Base-by-base conservation (phyloP, 1,140 invertebrate species). In the Drosophila kepulauana region DNA sequence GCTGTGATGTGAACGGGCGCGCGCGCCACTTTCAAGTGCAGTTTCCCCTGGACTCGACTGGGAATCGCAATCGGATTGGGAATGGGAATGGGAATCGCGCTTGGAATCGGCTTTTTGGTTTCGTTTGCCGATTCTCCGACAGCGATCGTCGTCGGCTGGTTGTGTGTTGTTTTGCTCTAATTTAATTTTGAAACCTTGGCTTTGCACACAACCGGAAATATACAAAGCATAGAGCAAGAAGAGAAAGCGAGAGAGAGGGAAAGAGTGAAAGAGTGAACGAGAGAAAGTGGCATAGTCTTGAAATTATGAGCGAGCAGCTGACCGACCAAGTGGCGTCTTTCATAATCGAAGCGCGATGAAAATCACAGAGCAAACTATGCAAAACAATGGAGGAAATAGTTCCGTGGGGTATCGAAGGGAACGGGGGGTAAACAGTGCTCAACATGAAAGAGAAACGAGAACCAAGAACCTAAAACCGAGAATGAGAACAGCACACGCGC, bases 181-280 rank as follows among this genome's bases (percentile, higher is more conserved):
- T 90, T 89, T 57, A 82, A 90, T 90, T 82, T 75, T 79, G n/a
- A 28, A 56, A 59, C 79, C 81, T 86, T 79, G 84, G 59, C 72
- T 76, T 67, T 51, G n/a, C 30, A 28, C 64, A 52, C 56, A 66
- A 56, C 72, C 56, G 79, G 65, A 82, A 87, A 73, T 79, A 54
- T 46, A 54, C 45, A 56, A 15, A 28, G 8, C n/a, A 7, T 10
- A 16, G 33, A 41, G 28, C 7, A 6, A 13, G 4, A 28, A 3
- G 35, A 62, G 30, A 46, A 25, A 41, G 20, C 59, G 52, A 46
- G 10, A n/a, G 8, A 38, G 2, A 45, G 25, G 57, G 41, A 51
- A 15, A 33, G 25, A 62, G 33, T 35, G 35, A 33, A 38, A 45
- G 5, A 16, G 20, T 13, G 16, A 10, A 33, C 59, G 15, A 57